These are phyloP conservation scores for Callionymus lyra DNA, from an alignment of 2,113 vertebrate species.

Conservation along the genomic window DNA sequence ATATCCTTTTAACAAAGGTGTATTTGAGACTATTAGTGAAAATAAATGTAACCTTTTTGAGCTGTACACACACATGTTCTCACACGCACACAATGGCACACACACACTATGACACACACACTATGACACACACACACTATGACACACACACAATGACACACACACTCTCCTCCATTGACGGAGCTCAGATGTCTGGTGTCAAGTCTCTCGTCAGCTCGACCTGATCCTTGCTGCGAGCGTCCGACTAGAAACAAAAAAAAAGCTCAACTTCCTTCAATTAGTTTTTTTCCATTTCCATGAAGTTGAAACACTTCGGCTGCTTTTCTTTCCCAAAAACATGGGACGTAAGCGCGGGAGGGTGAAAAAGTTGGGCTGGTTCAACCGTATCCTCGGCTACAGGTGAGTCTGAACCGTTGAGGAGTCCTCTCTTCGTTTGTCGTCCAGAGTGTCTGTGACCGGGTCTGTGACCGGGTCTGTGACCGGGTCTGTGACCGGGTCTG, in stretches of 20 bases:
- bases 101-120: too few species aligned
- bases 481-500: background rate
- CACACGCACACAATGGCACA: too few species aligned
- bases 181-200: constrained; percentile 56
- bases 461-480: background rate
- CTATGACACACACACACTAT: too few species aligned
- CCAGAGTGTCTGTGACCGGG: background rate
- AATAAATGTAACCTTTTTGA: too few species aligned
- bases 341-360: constrained; percentile 25
- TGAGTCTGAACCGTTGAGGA: constrained; percentile 27
- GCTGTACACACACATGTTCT: too few species aligned
- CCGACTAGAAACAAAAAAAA: too few species aligned
- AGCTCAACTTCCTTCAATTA: too few species aligned
- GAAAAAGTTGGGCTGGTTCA: constrained; percentile 38
- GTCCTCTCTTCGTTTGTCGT: background rate
- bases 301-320: too few species aligned
- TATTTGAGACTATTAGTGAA: too few species aligned
- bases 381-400: constrained; percentile 50
- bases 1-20: too few species aligned
- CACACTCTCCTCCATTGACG: background rate
- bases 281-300: too few species aligned
- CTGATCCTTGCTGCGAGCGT: constrained; percentile 19
- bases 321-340: too few species aligned
- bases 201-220: constrained; percentile 32
- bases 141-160: background rate